Evolutionary conservation across 1,140 invertebrate species (phyloP).

Genomic region (Nasonia vitripennis): DNA sequence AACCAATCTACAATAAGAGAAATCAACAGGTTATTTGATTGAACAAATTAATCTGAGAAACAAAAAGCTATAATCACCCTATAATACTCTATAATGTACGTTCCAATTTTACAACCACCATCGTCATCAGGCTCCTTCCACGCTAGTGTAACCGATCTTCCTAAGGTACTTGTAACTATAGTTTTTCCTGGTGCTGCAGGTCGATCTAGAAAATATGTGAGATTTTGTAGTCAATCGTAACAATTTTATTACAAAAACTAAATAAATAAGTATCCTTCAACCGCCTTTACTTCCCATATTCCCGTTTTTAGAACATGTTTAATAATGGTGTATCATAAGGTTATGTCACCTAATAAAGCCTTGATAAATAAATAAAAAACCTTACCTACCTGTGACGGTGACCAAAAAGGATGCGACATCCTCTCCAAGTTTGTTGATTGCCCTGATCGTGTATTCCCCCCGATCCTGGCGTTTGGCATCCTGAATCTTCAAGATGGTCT

Average conservation of each 20-base stretch:
- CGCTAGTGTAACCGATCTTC: constrained; percentile 87
- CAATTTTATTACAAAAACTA: not conserved
- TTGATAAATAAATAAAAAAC: constrained; percentile 21
- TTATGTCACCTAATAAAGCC: not conserved
- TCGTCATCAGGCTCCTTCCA: constrained; percentile 95
- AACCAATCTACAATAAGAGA: constrained; percentile 78
- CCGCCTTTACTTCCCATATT: not conserved
- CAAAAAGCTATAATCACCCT: constrained; percentile 72
- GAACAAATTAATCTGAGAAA: not conserved
- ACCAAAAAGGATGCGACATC: constrained; percentile 87
- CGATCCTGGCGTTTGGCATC: constrained; percentile 85
- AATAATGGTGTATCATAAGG: not conserved
- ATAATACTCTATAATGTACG: constrained; percentile 95
- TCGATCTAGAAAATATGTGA: constrained; percentile 76
- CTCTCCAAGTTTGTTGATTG: constrained; percentile 88
- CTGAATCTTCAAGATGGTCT: constrained; percentile 83
- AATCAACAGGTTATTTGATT: not conserved
- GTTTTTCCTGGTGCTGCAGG: constrained; percentile 90
- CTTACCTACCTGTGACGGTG: constrained; percentile 84
- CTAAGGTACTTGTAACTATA: constrained; percentile 83
- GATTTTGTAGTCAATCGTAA: not conserved
- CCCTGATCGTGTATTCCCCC: constrained; percentile 90
- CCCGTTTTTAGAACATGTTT: not conserved
- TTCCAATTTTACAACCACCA: constrained; percentile 93
- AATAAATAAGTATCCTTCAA: not conserved